These are phyloP conservation scores for Eilema griseolum DNA, from an alignment of 2,888 invertebrate genomes.

Conservation along the genomic window DNA sequence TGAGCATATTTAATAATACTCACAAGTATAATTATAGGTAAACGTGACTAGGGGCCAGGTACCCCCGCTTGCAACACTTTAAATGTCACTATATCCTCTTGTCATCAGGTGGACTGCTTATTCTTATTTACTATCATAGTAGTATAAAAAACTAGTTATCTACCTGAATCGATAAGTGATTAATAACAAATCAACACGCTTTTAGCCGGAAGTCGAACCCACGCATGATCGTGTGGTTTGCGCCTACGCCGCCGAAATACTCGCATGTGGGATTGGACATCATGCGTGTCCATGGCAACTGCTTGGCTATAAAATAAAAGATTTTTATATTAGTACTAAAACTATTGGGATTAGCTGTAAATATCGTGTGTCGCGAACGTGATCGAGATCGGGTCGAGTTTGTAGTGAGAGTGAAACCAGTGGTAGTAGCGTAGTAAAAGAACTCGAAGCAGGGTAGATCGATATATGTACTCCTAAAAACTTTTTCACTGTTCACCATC, in stretches of 20 bases:
- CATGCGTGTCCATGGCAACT: constrained; percentile 14
- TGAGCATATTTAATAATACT: too few relatives aligned
- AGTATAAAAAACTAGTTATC: not conserved
- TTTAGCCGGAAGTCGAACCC: constrained; percentile 60
- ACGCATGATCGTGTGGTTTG: constrained; percentile 60
- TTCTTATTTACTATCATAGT: not conserved
- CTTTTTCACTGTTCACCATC: too few relatives aligned
- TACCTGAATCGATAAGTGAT: constrained; percentile 25
- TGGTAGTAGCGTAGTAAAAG: too few relatives aligned
- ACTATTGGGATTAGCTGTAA: too few relatives aligned
- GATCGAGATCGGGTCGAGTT: too few relatives aligned
- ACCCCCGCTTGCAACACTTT: not conserved
- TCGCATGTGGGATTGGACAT: constrained; percentile 58
- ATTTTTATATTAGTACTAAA: too few relatives aligned
- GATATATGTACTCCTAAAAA: too few relatives aligned
- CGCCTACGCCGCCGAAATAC: constrained; percentile 65
- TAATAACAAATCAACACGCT: constrained; percentile 48
- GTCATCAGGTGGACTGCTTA: not conserved
- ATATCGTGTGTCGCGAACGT: too few relatives aligned
- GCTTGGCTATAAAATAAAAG: constrained; percentile 9
- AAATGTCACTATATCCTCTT: not conserved
- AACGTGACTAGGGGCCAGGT: not conserved
- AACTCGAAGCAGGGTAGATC: too few relatives aligned
- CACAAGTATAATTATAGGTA: too few relatives aligned
- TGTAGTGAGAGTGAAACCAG: too few relatives aligned